These are phyloP conservation scores for Nematostella vectensis DNA, from an alignment of 92 coral and sea anemone genomes.

Conservation along the genomic window DNA sequence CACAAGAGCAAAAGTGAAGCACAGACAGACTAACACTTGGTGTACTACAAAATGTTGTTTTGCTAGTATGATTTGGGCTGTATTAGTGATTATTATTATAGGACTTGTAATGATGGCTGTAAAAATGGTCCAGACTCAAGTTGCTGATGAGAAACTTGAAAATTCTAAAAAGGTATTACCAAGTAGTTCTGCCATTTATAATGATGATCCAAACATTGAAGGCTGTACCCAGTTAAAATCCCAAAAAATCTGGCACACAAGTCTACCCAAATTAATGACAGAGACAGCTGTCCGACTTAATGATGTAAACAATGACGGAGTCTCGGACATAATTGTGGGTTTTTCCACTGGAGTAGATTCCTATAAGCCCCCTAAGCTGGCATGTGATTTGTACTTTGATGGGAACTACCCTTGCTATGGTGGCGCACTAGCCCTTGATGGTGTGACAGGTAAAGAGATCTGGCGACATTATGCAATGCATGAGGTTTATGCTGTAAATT, in stretches of 20 bases:
- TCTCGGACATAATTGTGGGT: slow-evolving; percentile 77
- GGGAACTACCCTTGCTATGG: slow-evolving; percentile 94
- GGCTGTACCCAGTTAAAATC: slow-evolving; percentile 53
- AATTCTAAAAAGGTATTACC: slow-evolving; percentile 37
- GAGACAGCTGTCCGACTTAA: slow-evolving; percentile 91
- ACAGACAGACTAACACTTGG: slow-evolving; percentile 72
- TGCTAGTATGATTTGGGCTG: slow-evolving; percentile 73
- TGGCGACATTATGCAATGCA: slow-evolving; percentile 98
- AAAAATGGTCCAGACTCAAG: slow-evolving; percentile 41
- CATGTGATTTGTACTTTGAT: slow-evolving; percentile 90
- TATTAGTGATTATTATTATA: slow-evolving; percentile 61
- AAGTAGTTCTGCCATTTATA: slow-evolving; percentile 1
- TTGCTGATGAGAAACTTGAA: slow-evolving; percentile 20
- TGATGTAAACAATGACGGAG: slow-evolving; percentile 87
- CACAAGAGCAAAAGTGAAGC: slow-evolving; percentile 55
- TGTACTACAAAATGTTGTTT: slow-evolving; percentile 75
- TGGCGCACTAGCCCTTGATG: slow-evolving; percentile 82
- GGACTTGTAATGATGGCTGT: slow-evolving; percentile 52
- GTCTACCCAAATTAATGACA: slow-evolving; percentile 85
- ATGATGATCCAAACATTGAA: slow-evolving; percentile 31
- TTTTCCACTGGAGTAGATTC: slow-evolving; percentile 97
- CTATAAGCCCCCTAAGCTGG: slow-evolving; percentile 57
- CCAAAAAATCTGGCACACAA: slow-evolving; percentile 65
- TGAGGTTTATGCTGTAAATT: slow-evolving; percentile 86
- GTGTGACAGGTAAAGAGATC: slow-evolving; percentile 70